These are phyloP conservation scores for Cyanoderma ruficeps DNA, from an alignment of 2,113 vertebrate species.

Conservation along the genomic window DNA sequence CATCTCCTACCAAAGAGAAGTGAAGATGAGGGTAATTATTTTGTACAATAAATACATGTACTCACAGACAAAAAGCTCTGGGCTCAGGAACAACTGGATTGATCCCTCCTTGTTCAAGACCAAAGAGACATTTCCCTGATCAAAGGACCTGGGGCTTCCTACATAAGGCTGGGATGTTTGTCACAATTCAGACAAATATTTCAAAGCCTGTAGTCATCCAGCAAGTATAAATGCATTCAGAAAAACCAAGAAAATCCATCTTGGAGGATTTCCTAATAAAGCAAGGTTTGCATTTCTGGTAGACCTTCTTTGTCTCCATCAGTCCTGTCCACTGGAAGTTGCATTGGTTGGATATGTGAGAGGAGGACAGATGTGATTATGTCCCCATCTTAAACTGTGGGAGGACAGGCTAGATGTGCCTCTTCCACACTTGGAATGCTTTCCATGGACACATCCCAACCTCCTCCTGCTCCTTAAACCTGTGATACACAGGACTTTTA, in stretches of 20 bases:
- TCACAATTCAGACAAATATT: not conserved
- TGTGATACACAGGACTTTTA: not conserved
- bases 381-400: not conserved
- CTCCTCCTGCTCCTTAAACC: not conserved
- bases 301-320: not conserved
- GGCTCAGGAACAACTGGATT: not conserved
- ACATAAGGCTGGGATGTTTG: not conserved
- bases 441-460: not conserved
- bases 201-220: not conserved
- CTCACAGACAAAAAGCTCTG: not conserved
- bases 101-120: not conserved
- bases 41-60: not conserved
- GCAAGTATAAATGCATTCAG: not conserved
- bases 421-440: rapidly evolving
- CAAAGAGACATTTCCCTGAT: not conserved
- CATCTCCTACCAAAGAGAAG: not conserved
- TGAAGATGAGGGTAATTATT: not conserved
- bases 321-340: not conserved
- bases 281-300: not conserved
- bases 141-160: not conserved
- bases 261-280: not conserved
- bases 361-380: not conserved
- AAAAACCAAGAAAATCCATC: not conserved
- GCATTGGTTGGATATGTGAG: rapidly evolving
- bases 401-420: not conserved